Conservation (phyloP, 2,113 vertebrate genomes). For the Passer domesticus region DNA sequence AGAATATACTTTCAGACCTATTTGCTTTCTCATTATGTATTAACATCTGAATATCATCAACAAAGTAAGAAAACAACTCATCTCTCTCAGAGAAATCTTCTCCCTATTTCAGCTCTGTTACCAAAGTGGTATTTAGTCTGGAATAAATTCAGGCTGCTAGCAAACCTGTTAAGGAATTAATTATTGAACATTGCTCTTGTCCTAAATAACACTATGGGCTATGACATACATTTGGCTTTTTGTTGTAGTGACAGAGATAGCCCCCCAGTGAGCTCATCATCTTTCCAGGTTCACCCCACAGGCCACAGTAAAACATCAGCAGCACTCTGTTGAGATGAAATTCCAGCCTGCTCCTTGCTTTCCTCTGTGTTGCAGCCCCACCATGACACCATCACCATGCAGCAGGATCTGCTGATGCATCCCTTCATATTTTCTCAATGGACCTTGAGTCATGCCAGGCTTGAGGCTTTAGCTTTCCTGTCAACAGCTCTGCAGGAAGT, state of each 20-base stretch:
- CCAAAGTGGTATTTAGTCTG: neutral
- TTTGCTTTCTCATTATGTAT: neutral
- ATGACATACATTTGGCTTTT: neutral
- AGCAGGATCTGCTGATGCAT: neutral
- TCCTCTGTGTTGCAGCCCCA: neutral
- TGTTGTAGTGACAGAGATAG: neutral
- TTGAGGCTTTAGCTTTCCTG: neutral
- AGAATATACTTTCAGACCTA: neutral
- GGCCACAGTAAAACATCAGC: neutral
- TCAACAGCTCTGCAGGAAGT: neutral
- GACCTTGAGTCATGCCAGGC: neutral
- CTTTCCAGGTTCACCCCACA: neutral
- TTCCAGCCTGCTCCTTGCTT: neutral
- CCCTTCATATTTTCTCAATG: neutral
- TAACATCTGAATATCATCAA: neutral
- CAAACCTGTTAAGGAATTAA: neutral
- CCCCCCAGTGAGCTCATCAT: neutral
- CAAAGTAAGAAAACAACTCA: neutral
- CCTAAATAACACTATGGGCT: neutral
- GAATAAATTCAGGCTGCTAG: neutral
- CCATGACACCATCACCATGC: rapidly evolving
- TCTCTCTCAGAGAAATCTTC: neutral
- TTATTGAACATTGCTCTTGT: neutral
- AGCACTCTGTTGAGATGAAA: neutral
- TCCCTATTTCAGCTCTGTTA: too few species aligned